A percentile compares a stretch with the other conserved stretches of the same genome.
phyloP scores from a whole-genome alignment of 2,113 vertebrate species.

The Sarotherodon lohbergeri region DNA sequence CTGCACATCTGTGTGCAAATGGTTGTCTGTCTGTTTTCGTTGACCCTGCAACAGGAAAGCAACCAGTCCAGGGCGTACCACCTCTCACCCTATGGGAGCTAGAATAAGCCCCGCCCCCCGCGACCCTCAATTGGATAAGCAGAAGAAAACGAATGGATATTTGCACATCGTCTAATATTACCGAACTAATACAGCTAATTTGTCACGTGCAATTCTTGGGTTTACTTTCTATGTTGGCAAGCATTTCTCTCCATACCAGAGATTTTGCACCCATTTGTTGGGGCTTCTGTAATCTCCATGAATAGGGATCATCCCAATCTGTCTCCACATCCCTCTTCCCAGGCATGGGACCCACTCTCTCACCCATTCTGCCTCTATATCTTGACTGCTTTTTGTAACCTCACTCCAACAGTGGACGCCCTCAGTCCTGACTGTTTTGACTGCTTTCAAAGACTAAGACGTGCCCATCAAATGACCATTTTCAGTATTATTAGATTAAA shows the following conservation, averaged over 20 bases:
- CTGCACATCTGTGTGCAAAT: not conserved
- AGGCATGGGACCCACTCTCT: rapidly evolving
- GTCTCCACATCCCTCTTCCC: not conserved
- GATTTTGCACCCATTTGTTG: not conserved
- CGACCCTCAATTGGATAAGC: rapidly evolving
- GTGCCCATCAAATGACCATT: not conserved
- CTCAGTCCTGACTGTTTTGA: not conserved
- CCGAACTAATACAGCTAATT: rapidly evolving
- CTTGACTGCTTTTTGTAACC: not conserved
- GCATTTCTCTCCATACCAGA: not conserved
- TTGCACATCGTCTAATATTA: rapidly evolving
- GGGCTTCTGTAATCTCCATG: not conserved
- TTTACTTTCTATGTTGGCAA: not conserved
- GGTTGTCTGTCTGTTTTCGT: not conserved
- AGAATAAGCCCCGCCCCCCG: rapidly evolving
- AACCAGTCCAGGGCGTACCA: rapidly evolving
- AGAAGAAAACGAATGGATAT: not conserved
- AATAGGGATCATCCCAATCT: rapidly evolving
- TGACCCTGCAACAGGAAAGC: not conserved
- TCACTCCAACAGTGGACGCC: not conserved
- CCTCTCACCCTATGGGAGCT: not conserved
- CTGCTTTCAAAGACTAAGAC: not conserved
- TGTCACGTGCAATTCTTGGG: not conserved
- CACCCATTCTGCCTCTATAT: not conserved
- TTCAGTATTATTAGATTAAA: not conserved